Percentiles rank a stretch among this genome's conserved stretches.
phyloP scores from a whole-genome alignment of 2,888 invertebrate species.

The Coelinius sp. region DNA sequence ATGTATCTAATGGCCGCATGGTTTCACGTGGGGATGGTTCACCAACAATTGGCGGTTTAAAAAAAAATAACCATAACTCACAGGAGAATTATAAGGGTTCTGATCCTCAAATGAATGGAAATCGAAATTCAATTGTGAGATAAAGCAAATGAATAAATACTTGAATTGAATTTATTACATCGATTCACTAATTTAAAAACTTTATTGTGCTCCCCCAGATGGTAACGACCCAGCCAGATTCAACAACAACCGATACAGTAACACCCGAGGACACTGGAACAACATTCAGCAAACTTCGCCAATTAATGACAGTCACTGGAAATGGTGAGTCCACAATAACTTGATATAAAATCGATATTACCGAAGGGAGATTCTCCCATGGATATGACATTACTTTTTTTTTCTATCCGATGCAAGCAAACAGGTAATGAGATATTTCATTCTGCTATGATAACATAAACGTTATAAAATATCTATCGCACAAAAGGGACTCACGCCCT shows the following conservation, averaged over 20 bases:
- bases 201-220: constrained; percentile 74
- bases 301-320: constrained; percentile 85
- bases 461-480: no score
- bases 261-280: constrained; percentile 77
- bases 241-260: constrained; percentile 75
- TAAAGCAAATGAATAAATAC: neutral
- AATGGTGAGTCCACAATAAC: constrained; percentile 75
- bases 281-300: constrained; percentile 87
- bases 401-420: neutral
- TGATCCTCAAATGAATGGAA: no score
- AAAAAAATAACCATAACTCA: no score
- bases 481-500: no score
- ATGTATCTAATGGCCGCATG: neutral
- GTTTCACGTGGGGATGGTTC: neutral
- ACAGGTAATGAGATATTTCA: neutral
- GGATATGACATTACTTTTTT: neutral
- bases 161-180: neutral
- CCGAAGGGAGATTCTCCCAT: neutral
- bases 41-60: no score
- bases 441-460: no score
- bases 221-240: constrained; percentile 82
- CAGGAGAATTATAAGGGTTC: no score
- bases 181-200: neutral
- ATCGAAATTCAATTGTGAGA: no score
- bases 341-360: neutral